Evolutionary conservation across 2,797 vertebrate genomes (phyloP), one percentile per base, ranked within the genome.

Genomic region (Enteromius unitaeniatus): DNA sequence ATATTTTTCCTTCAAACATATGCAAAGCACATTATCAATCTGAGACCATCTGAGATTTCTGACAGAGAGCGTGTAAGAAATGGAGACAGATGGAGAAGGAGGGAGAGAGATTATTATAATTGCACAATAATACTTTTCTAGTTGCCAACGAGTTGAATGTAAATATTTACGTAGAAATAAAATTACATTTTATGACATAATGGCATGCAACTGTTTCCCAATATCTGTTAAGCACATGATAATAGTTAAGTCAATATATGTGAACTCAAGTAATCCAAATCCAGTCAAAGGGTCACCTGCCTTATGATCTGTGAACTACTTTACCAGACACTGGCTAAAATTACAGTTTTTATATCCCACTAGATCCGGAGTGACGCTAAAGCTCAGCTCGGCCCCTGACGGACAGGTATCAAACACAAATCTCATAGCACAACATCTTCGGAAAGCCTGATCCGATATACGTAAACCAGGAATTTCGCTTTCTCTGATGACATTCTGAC

Each of bases 401-500:
- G 58, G 75, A 78, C 64, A 78, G 51, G 74, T 84, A 60, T 72
- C 28, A 72, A 64, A 78, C 53, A 26, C 53, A 78, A 78, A 78
- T 53, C 42, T 19, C 68, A 49, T 51, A 51, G 23, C n/a, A 37
- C 6, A 69, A 68, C 23, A 62, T 78, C 15, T 62, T 51, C 7
- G 6, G 10, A 78, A 77, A 70, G 19, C 5, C 65, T 62, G 26
- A 78, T 28, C 65, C 6, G n/a, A 78, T 70, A 84, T 49, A 51
- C 67, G 26, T 60, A 49, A 83, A 78, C 17, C 37, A 78, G 75
- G 26, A 78, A 70, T 78, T 62, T 78, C 40, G 62, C 88, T 92
- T 93, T 93, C 91, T 92, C 88, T 91, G 89, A 89, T 92, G 91
- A 88, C 85, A 0, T 83, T 87, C 91, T 90, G 88, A 87, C 83